Conservation (phyloP, 2,888 invertebrate species). For the Drosophila subquinaria region DNA sequence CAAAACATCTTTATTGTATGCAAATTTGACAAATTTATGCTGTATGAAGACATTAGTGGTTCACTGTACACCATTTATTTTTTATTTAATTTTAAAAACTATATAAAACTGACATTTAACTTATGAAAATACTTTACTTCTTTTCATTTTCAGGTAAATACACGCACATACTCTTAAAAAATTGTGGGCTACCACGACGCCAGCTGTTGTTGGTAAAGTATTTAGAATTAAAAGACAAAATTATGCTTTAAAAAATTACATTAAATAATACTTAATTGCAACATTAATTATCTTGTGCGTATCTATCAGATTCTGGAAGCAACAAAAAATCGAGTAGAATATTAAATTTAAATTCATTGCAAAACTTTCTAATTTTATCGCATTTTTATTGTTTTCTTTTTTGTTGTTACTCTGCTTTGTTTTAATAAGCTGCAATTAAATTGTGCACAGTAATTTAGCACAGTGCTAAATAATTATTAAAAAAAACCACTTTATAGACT, state of each 20-base stretch:
- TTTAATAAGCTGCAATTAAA: constrained; percentile 39
- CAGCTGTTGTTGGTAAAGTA: constrained; percentile 17
- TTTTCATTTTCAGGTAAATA: constrained; percentile 43
- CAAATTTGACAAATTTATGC: too few species aligned
- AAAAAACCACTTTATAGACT: neutral
- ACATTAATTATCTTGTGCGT: neutral
- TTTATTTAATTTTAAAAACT: too few species aligned
- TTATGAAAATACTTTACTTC: constrained; percentile 9
- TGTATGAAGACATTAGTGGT: too few species aligned
- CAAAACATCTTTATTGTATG: too few species aligned
- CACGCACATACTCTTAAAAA: neutral
- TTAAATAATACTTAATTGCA: constrained; percentile 53
- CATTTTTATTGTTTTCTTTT: neutral
- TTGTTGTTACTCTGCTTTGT: neutral
- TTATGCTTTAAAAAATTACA: constrained; percentile 11
- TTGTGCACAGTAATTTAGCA: constrained; percentile 29
- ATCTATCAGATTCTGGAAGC: neutral
- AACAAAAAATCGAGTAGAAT: neutral
- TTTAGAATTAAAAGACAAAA: neutral
- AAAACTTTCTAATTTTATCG: constrained; percentile 29
- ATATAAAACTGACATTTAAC: constrained; percentile 3
- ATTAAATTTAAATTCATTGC: neutral
- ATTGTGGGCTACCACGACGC: neutral
- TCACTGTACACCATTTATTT: neutral
- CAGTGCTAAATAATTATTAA: constrained; percentile 34